These are phyloP conservation scores for Tragulus kanchil DNA, from an alignment of 2,113 vertebrate genomes.

Conservation along the genomic window DNA sequence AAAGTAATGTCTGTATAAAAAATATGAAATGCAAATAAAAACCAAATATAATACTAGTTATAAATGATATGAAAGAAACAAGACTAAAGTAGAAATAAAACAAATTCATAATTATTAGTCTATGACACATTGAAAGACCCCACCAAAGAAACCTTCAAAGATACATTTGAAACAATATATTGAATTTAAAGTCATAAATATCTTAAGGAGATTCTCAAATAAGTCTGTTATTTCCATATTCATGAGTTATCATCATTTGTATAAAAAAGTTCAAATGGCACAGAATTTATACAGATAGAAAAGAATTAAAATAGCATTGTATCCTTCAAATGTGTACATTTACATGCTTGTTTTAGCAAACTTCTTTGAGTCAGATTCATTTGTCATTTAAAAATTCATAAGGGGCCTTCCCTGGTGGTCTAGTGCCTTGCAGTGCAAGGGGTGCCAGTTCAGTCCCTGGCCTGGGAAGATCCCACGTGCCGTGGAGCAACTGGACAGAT, in stretches of 20 bases:
- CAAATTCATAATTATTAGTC: neutral
- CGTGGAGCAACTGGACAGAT: too few species aligned
- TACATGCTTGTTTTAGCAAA: neutral
- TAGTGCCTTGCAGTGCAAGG: too few species aligned
- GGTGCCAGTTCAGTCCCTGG: too few species aligned
- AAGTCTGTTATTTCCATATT: neutral
- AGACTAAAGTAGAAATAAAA: neutral
- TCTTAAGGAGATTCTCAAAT: neutral
- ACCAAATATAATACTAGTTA: neutral
- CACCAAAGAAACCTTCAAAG: neutral
- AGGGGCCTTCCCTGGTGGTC: neutral
- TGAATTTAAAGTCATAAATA: neutral
- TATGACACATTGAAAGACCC: neutral
- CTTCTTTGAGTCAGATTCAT: neutral
- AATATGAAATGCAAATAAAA: neutral
- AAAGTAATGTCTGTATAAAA: neutral
- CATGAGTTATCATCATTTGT: neutral
- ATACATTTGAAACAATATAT: neutral
- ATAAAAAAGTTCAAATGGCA: neutral
- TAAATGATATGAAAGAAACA: neutral
- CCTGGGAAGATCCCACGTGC: too few species aligned
- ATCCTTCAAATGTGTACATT: neutral
- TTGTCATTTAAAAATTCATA: slow-evolving; percentile 44
- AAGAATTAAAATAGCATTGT: neutral
- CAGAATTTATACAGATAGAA: neutral